These are phyloP conservation scores for Martes martes DNA, from an alignment of 2,113 vertebrate genomes.

Conservation along the genomic window DNA sequence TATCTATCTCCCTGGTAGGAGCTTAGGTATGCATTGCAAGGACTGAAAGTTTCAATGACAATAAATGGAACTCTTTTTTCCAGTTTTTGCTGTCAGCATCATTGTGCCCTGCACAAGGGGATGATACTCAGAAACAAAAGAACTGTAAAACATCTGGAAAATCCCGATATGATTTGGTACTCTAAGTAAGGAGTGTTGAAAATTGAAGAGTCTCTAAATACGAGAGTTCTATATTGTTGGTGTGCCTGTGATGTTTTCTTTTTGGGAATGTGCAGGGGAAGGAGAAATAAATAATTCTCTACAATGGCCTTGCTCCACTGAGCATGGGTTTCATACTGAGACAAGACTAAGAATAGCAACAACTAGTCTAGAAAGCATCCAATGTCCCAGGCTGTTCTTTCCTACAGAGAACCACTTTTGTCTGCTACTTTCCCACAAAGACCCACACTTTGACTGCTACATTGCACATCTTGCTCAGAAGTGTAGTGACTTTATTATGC, in stretches of 20 bases:
- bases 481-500: conserved; percentile 45
- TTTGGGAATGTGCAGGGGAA: neutral
- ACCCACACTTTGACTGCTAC: conserved; percentile 2
- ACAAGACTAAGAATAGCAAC: conserved; percentile 55
- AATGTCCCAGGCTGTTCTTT: neutral
- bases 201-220: conserved; percentile 12
- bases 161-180: neutral
- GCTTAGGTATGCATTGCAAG: neutral
- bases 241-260: neutral
- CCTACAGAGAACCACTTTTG: conserved; percentile 26
- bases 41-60: neutral
- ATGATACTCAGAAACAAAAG: conserved; percentile 5
- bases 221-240: neutral
- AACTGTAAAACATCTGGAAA: neutral
- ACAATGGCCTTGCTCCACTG: neutral
- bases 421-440: conserved; percentile 42
- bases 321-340: neutral
- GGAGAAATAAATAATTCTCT: conserved; percentile 45
- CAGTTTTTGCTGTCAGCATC: neutral
- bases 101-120: neutral
- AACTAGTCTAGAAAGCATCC: neutral
- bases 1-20: neutral
- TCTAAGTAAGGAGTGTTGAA: neutral
- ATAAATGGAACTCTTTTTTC: neutral
- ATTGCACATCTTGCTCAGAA: conserved; percentile 35